These are phyloP conservation scores for Drosophila niveifrons DNA, from an alignment of 2,888 invertebrate genomes.

Conservation along the genomic window DNA sequence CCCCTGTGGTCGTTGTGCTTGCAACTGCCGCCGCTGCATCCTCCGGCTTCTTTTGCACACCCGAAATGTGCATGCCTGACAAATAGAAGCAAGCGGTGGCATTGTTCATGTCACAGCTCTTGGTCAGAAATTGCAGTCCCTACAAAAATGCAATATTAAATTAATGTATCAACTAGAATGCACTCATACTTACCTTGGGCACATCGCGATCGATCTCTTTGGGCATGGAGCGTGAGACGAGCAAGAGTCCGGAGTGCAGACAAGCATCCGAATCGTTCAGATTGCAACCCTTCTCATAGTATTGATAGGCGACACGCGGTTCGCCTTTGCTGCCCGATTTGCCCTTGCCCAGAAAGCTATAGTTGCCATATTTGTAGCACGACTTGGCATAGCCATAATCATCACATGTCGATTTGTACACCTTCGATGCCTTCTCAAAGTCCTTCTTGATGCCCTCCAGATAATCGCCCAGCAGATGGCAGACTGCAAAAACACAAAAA, in stretches of 20 bases:
- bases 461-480: slow-evolving; percentile 97
- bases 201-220: slow-evolving; percentile 87
- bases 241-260: slow-evolving; percentile 90
- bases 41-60: slow-evolving; percentile 88
- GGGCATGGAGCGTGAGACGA: slow-evolving; percentile 87
- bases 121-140: slow-evolving; percentile 88
- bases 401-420: slow-evolving; percentile 95
- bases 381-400: slow-evolving; percentile 93
- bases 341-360: slow-evolving; percentile 89
- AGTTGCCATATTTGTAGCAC: slow-evolving; percentile 95
- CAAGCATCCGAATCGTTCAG: slow-evolving; percentile 90
- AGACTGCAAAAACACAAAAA: slow-evolving; percentile 87
- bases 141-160: slow-evolving; percentile 34
- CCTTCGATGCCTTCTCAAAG: slow-evolving; percentile 91
- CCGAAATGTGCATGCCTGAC: slow-evolving; percentile 92
- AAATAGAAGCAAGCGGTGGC: slow-evolving; percentile 92
- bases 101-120: slow-evolving; percentile 88
- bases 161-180: too few relatives aligned
- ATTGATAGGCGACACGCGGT: slow-evolving; percentile 88
- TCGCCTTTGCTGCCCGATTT: slow-evolving; percentile 87
- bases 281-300: slow-evolving; percentile 93
- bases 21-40: slow-evolving; percentile 19
- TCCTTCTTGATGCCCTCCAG: slow-evolving; percentile 94
- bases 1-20: background rate
- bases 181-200: slow-evolving; percentile 85